Evolutionary conservation across 2,113 vertebrate species (phyloP).

Genomic region (Thunnus thynnus): DNA sequence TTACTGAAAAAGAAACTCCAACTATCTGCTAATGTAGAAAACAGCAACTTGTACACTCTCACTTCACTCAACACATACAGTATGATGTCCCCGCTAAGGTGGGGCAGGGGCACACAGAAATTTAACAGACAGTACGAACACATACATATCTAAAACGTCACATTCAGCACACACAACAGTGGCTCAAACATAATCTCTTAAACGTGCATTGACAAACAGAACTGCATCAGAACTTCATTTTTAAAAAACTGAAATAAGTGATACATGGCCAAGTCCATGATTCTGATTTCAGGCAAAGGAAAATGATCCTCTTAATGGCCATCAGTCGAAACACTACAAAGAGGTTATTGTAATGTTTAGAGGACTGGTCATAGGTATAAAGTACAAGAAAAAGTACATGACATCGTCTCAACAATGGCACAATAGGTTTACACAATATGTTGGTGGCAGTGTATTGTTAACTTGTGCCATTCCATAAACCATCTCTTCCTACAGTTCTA

Average conservation of each 20-base stretch:
- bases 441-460: slow-evolving; percentile 46
- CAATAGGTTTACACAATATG: slow-evolving; percentile 29
- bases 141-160: slow-evolving; percentile 52
- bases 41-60: slow-evolving; percentile 30
- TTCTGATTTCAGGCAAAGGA: background rate
- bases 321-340: slow-evolving; percentile 1
- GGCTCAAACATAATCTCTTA: slow-evolving; percentile 54
- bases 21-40: slow-evolving; percentile 61
- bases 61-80: slow-evolving; percentile 52
- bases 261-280: background rate
- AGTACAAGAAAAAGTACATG: background rate
- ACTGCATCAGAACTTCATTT: slow-evolving; percentile 34
- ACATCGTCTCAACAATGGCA: slow-evolving; percentile 37
- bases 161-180: slow-evolving; percentile 46
- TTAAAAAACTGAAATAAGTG: background rate
- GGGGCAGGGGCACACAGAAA: slow-evolving; percentile 26
- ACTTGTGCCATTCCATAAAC: slow-evolving; percentile 18
- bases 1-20: slow-evolving; percentile 52
- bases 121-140: slow-evolving; percentile 58
- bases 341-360: background rate
- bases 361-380: background rate
- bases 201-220: slow-evolving; percentile 43
- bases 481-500: slow-evolving; percentile 27
- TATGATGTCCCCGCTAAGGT: slow-evolving; percentile 21
- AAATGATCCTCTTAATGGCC: background rate